A percentile compares a stretch with the other conserved stretches of the same genome.
These are phyloP conservation scores for Cyphomyrmex costatus DNA, from an alignment of 1,140 invertebrate species.

Conservation along the genomic window DNA sequence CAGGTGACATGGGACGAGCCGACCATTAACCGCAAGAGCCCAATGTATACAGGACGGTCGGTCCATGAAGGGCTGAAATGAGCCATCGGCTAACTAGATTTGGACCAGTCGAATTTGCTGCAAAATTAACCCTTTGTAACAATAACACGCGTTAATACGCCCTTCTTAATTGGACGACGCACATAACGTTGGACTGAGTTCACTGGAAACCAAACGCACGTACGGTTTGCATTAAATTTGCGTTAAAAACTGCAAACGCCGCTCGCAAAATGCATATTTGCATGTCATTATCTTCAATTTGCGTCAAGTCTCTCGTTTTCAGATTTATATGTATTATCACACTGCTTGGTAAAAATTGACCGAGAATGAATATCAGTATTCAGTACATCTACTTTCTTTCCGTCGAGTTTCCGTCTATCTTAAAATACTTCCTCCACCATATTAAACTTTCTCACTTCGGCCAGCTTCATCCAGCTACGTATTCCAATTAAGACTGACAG, in stretches of 20 bases:
- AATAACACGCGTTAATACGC: conserved; percentile 32
- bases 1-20: conserved; percentile 62
- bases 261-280: not conserved
- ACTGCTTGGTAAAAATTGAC: not conserved
- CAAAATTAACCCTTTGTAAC: conserved; percentile 67
- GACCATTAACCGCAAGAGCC: conserved; percentile 73
- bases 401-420: not conserved
- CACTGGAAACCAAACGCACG: conserved; percentile 21
- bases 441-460: conserved; percentile 27
- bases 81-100: conserved; percentile 64
- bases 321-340: not conserved
- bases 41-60: conserved; percentile 48
- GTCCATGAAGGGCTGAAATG: conserved; percentile 10
- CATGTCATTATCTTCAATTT: conserved; percentile 17
- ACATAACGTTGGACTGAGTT: not conserved
- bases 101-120: conserved; percentile 62
- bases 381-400: not conserved
- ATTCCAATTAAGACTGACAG: conserved; percentile 40
- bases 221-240: not conserved
- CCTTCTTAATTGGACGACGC: conserved; percentile 58
- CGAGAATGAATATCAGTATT: not conserved
- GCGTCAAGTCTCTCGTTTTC: not conserved
- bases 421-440: not conserved
- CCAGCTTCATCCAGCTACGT: not conserved
- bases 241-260: not conserved